Conservation (phyloP, 2,797 vertebrate species). For the Schizopygopsis pylzovi region DNA sequence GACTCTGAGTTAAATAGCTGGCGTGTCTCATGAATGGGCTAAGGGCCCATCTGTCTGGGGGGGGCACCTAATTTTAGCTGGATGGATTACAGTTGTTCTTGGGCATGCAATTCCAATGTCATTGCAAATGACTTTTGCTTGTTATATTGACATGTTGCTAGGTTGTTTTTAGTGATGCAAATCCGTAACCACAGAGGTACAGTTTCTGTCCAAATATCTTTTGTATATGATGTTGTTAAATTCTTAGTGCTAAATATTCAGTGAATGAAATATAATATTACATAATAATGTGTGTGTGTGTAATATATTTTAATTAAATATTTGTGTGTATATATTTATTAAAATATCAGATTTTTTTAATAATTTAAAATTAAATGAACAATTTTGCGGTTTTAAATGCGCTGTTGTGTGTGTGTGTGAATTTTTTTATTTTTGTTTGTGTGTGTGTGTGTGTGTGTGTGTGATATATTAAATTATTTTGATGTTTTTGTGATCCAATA, state of each 20-base stretch:
- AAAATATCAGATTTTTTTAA: too few relatives aligned
- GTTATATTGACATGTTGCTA: background rate
- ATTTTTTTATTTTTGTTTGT: too few relatives aligned
- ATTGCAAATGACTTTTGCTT: background rate
- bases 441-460: too few relatives aligned
- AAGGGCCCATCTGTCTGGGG: background rate
- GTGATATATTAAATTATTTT: too few relatives aligned
- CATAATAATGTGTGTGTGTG: too few relatives aligned
- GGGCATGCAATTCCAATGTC: background rate
- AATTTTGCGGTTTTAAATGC: background rate
- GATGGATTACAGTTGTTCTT: background rate
- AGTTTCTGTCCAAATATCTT: background rate
- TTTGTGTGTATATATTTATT: too few relatives aligned
- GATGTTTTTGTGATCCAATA: background rate
- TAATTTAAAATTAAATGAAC: background rate
- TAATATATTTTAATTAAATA: too few relatives aligned
- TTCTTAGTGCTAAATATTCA: too few relatives aligned
- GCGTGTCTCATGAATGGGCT: slow-evolving; percentile 2
- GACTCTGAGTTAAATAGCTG: background rate
- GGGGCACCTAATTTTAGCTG: background rate
- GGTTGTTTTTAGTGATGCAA: background rate
- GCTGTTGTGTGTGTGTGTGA: background rate
- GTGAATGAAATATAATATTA: too few relatives aligned
- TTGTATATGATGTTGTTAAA: too few relatives aligned
- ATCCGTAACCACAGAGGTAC: background rate